Evolutionary conservation across 2,113 vertebrate genomes (phyloP), one percentile per base, ranked within the genome.

Genomic region (Misgurnus mizolepis): DNA sequence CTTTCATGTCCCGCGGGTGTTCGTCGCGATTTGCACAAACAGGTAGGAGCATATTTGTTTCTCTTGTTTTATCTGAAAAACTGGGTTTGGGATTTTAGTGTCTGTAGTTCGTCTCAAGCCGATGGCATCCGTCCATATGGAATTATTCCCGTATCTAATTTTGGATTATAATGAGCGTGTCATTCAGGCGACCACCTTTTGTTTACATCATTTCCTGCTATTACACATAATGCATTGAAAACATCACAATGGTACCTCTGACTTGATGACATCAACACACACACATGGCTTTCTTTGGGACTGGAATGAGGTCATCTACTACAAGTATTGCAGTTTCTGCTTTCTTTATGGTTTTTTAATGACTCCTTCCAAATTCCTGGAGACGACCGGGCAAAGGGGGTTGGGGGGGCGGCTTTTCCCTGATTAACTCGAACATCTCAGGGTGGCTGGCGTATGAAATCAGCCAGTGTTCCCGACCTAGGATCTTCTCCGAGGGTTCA

Each of bases 401-500:
- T 3, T 22, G 22, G 3, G 10, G 15, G 47, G 18, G 56, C 27
- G 27, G 50, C 77, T 76, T 58, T 18, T 43, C 34, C 41, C 62
- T 58, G n/a, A 78, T 81, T 81, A 79, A 81, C 80, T 81, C 45
- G 62, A 80, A 80, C 34, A 65, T 50, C 53, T 12, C 70, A 53
- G 27, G 4, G 17, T 39, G 67, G 41, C 77, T 70, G 80, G 89
- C 86, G 89, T 91, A 93, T 92, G 90, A 92, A 93, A 87, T 88
- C 90, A 88, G 91, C 89, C 83, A 17, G 83, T 10, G 34, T 18
- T 65, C 17, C 86, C 91, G 91, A 92, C 92, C 89, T 90, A 65
- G 74, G 68, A 55, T 58, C 22, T 11, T 90, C 92, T 92, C 90
- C 89, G 89, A 91, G 92, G 91, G 88, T 93, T 93, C 91, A 93